A percentile compares a stretch with the other conserved stretches of the same genome.
phyloP scores from a whole-genome alignment of 2,888 invertebrate species.

The Eupeodes latifasciatus region DNA sequence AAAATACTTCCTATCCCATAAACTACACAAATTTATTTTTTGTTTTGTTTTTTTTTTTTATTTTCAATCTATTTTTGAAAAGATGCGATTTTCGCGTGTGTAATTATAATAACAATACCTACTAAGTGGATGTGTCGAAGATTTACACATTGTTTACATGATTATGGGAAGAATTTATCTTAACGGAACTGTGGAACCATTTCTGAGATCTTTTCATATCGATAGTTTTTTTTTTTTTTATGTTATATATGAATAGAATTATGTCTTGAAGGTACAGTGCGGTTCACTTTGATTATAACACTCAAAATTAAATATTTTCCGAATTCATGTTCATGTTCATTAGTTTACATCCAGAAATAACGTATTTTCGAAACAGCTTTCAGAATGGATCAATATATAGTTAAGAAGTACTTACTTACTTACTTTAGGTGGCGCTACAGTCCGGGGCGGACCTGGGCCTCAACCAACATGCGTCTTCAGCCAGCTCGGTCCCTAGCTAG shows the following conservation, averaged over 20 bases:
- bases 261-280: slow-evolving; percentile 38
- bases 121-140: slow-evolving; percentile 31
- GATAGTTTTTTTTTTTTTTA: not conserved
- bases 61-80: not conserved
- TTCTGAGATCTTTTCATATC: slow-evolving; percentile 43
- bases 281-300: not conserved
- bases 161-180: slow-evolving; percentile 54
- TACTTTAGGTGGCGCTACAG: too few relatives aligned
- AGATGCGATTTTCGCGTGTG: slow-evolving; percentile 50
- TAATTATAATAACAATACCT: slow-evolving; percentile 7
- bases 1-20: not conserved
- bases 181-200: slow-evolving; percentile 28
- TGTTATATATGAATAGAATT: not conserved
- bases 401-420: too few relatives aligned
- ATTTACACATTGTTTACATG: slow-evolving; percentile 67
- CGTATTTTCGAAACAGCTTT: too few relatives aligned
- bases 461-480: too few relatives aligned
- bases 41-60: not conserved
- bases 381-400: too few relatives aligned
- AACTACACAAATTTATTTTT: too few relatives aligned
- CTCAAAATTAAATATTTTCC: too few relatives aligned
- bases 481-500: too few relatives aligned
- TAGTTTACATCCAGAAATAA: too few relatives aligned
- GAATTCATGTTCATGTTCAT: too few relatives aligned
- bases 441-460: too few relatives aligned